Evolutionary conservation across 2,113 vertebrate species (phyloP), one percentile per base, ranked within the genome.

Genomic region (Phyllopteryx taeniolatus): DNA sequence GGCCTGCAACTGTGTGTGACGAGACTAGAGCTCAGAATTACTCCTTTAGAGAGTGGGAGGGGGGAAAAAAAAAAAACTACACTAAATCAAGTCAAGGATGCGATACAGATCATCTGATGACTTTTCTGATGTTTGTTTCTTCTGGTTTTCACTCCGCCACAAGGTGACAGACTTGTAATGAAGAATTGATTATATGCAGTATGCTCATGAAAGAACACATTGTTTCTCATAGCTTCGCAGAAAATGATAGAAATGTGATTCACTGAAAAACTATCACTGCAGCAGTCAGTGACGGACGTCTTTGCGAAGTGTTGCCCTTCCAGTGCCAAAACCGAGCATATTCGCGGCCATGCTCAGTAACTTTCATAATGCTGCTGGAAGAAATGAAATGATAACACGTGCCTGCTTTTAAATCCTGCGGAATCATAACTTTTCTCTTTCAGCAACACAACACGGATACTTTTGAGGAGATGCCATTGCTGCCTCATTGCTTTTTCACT

Each of bases 401-500:
- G 81, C 76, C 69, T 81, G 66, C 64, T 73, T 75, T 77, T 85
- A 88, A 90, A 90, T 87, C 81, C 86, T 85, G 83, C 70, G 14
- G 83, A 90, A 88, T 83, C 70, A 80, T 77, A 91, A 91, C 89
- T 91, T 91, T 85, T 77, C 81, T 83, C 86, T 83, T 88, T 87
- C 86, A 80, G 84, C 81, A 74, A 65, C 83, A 81, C 80, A 67
- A 66, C 64, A 13, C 68, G 22, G 85, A 81, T 85, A 88, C 85
- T 91, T 91, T 84, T 86, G 87, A 89, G 88, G 83, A 91, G 91
- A 91, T 92, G 88, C 88, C 88, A 87, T 83, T 89, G 90, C 91
- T 89, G 88, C 90, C 88, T 92, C 91, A 87, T 88, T 93, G 91
- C 83, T 90, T 89, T 91, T 92, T 87, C 81, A 77, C 84, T 89